Base-by-base conservation (phyloP, 1,140 invertebrate genomes). In the Caerostris extrusa region DNA sequence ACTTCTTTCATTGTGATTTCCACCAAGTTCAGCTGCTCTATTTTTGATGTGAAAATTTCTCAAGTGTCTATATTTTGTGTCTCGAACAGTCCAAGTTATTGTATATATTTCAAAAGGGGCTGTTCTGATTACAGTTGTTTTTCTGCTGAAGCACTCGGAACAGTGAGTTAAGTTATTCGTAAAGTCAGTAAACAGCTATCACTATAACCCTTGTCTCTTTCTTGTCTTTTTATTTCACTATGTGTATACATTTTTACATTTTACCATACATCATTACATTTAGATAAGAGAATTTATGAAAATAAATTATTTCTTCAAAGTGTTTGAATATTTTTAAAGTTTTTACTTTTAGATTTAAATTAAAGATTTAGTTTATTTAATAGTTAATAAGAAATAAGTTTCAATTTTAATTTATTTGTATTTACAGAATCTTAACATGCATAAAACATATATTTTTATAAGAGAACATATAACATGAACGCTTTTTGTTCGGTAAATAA, bases 31-130 rank as follows among this genome's bases (percentile, higher is more conserved):
- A 94, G 90, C 94, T 94, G 85, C 93, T 95, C 94, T 95, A 95
- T 95, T 95, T 95, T 95, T 95, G 95, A 95, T 95, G 95, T 95
- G 95, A 95, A 93, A 95, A 95, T 94, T 95, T 91, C 88, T 94
- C 94, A 95, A 94, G 93, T 94, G 93, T 94, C 93, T 95, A 93
- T 95, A 82, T 95, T 94, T 95, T 95, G 95, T 95, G 95, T 95
- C 94, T 94, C 95, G 89, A 91, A 87, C 95, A 94, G 95, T 88
- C 95, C 94, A 94, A 94, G 93, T 94, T 77, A 95, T 95, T 95
- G 95, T 95, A 94, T 83, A 94, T 95, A 94, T 95, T 95, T 87
- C 71, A 93, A 69, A 34, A 91, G 90, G 86, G 94, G 82, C 90
- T 87, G 94, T 90, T 85, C 61, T 90, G 90, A 90, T 91, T 91